These are phyloP conservation scores for Centrocercus urophasianus DNA, from an alignment of 2,113 vertebrate species.

Conservation along the genomic window DNA sequence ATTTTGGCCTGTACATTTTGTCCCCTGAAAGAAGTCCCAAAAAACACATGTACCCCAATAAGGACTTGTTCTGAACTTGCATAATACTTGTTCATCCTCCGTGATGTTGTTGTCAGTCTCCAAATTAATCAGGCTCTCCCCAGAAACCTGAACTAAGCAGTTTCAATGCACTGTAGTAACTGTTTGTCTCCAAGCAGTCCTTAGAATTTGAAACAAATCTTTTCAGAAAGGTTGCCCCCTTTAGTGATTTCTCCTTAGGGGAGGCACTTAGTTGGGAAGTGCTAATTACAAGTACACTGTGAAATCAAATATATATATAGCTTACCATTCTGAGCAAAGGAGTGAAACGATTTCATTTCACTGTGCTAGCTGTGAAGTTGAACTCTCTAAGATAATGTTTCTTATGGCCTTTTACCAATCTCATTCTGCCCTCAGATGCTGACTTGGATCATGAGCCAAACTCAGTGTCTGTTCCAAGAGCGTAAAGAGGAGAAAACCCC, in stretches of 20 bases:
- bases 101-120: not conserved
- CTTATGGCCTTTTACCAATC: not conserved
- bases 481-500: not conserved
- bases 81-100: not conserved
- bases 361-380: not conserved
- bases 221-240: not conserved
- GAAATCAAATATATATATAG: not conserved
- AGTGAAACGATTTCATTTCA: not conserved
- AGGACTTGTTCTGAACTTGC: not conserved
- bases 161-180: not conserved
- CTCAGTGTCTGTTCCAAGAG: not conserved
- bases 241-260: not conserved
- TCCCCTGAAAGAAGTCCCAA: not conserved
- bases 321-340: not conserved
- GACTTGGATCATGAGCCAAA: not conserved
- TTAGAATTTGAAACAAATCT: not conserved
- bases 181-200: not conserved
- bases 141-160: not conserved
- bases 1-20: accelerated
- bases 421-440: not conserved
- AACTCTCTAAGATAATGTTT: not conserved
- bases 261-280: not conserved
- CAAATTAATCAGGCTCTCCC: not conserved
- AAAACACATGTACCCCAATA: not conserved
- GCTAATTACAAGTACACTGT: accelerated